phyloP scores from a whole-genome alignment of 2,113 vertebrate species.

The Cottus gobio region DNA sequence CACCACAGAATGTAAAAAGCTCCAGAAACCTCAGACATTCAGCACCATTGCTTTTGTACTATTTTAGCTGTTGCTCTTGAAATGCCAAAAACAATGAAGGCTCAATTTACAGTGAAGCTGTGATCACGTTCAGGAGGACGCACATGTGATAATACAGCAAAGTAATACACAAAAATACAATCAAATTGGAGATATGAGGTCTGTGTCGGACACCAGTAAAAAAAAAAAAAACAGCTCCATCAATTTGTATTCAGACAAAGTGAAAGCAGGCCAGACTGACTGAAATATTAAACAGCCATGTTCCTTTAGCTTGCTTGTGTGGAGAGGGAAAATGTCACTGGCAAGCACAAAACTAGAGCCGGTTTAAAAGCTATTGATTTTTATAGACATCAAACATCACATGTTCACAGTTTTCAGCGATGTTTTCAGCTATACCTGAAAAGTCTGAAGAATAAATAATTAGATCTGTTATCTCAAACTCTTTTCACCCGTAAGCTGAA shows the following conservation, averaged over 20 bases:
- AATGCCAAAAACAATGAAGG: not conserved
- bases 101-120: not conserved
- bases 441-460: not conserved
- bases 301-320: not conserved
- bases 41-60: not conserved
- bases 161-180: too few relatives aligned
- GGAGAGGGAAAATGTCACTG: not conserved
- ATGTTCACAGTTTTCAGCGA: not conserved
- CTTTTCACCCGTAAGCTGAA: not conserved
- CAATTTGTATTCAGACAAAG: slow-evolving; percentile 36
- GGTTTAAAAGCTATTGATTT: slow-evolving; percentile 1
- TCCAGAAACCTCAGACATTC: slow-evolving; percentile 21
- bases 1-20: slow-evolving; percentile 34
- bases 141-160: not conserved
- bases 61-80: not conserved
- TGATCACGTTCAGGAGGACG: not conserved
- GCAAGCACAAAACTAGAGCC: slow-evolving; percentile 3
- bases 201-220: not conserved
- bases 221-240: not conserved
- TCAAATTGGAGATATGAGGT: not conserved
- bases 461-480: not conserved
- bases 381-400: not conserved
- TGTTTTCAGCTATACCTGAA: not conserved
- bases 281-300: slow-evolving; percentile 39
- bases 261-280: slow-evolving; percentile 4